Base-by-base conservation (phyloP, 2,113 vertebrate genomes). In the Notechis scutatus region DNA sequence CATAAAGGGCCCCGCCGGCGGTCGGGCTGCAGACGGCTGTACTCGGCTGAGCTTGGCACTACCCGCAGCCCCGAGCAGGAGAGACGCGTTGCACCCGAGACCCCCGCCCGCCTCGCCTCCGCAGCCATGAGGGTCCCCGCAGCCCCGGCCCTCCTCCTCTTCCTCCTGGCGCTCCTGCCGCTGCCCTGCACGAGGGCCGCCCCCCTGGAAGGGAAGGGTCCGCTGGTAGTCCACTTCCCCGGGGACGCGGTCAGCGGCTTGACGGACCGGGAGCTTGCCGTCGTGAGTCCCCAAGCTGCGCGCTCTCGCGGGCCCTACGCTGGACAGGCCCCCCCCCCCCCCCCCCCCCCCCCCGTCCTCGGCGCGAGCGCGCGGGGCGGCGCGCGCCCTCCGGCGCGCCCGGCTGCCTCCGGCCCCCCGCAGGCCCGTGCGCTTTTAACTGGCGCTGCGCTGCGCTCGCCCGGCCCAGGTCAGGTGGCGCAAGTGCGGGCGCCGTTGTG, bases 211-310 rank as follows among this genome's bases (percentile, higher is more conserved):
- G 45, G 10, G 90, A 94, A 94, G 89, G 95, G 92, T 0, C 96
- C 93, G n/a, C 93, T 97, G 0, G 87, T 96, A 69, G 97, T 99
- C 94, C 97, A 91, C 91, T 99, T 99, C 96, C 98, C 98, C 0
- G 98, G 98, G 92, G 98, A 99, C 89, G 94, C 98, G 95, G 23
- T 97, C 94, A 98, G 96, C 94, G 95, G 97, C 74, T 74, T 96
- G 96, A 98, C 97, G 1, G 97, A 98, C 88, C 21, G 42, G 21
- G 96, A 99, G 95, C 92, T 98, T 95, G 98, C 98, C 12, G 94
- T 98, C 91, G 98, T 99, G 96, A 98, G 98, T 98, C 85, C 52
- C 42, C 12, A 1, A 3, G 34, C 34, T 39, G 69, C 69, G 69
- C 69, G 2, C 15, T 39, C 69, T 3, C n/a, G n/a, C 5, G n/a